Conservation (phyloP, 2,113 vertebrate species). For the Atherinomorus stipes region DNA sequence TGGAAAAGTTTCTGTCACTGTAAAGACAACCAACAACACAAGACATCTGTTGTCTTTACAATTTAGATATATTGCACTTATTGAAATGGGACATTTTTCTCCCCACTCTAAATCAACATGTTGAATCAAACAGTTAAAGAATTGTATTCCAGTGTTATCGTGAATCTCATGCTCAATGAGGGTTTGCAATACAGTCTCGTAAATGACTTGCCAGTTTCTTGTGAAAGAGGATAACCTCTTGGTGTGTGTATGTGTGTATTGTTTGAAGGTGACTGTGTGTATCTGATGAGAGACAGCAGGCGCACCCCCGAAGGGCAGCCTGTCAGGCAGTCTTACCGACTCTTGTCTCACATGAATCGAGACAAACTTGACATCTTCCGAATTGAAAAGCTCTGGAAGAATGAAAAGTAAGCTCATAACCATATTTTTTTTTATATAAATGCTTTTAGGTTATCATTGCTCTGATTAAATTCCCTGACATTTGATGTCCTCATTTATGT, state of each 20-base stretch:
- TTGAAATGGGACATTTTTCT: too few relatives aligned
- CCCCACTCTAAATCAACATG: too few relatives aligned
- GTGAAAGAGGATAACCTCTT: conserved; percentile 16
- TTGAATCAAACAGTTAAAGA: too few relatives aligned
- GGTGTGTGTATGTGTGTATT: conserved; percentile 27
- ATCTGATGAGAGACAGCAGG: conserved; percentile 97
- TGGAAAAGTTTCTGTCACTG: background rate
- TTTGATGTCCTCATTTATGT: background rate
- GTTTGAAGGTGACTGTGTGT: conserved; percentile 93
- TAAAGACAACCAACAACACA: background rate
- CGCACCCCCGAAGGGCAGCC: conserved; percentile 94
- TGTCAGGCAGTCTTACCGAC: conserved; percentile 93
- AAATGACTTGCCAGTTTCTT: background rate
- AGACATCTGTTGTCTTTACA: too few relatives aligned
- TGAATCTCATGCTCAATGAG: too few relatives aligned
- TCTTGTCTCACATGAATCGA: conserved; percentile 94
- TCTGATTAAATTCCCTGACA: background rate
- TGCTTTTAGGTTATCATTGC: background rate
- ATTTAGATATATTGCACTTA: too few relatives aligned
- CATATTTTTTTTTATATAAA: too few relatives aligned
- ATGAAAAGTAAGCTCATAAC: conserved; percentile 89
- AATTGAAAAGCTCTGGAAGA: conserved; percentile 99
- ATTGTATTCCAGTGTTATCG: too few relatives aligned
- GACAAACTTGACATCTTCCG: conserved; percentile 99
- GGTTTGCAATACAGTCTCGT: too few relatives aligned